Evolutionary conservation across 1,140 invertebrate species (phyloP).

Genomic region (Aethina tumida): DNA sequence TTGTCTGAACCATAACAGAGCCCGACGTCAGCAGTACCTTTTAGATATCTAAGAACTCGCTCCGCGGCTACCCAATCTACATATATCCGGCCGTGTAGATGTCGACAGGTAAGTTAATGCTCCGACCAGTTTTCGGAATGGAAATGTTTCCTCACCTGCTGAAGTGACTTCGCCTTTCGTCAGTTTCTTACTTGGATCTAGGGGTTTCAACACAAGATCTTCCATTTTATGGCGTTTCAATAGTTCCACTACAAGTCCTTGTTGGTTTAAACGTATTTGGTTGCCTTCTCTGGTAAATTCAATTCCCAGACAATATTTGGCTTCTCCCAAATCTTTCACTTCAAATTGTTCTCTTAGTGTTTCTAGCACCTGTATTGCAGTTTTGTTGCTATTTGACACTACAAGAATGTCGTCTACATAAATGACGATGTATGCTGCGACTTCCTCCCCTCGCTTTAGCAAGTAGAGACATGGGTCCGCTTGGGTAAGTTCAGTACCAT

Average conservation of each 20-base stretch:
- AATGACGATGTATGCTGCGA: no score
- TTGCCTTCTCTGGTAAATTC: background rate
- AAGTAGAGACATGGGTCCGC: background rate
- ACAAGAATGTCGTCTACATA: no score
- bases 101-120: conserved; percentile 15
- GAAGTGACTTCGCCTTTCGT: background rate
- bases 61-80: conserved; percentile 10
- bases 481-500: conserved; percentile 4
- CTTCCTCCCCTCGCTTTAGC: background rate
- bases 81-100: conserved; percentile 16
- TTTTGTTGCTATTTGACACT: no score
- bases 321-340: no score
- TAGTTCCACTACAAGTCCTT: background rate
- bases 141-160: conserved; percentile 2
- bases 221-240: background rate
- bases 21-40: conserved; percentile 12
- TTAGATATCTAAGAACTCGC: conserved; percentile 15
- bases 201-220: background rate
- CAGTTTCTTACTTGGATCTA: conserved; percentile 2
- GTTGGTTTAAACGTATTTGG: background rate
- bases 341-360: no score
- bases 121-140: conserved; percentile 17
- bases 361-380: background rate
- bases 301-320: no score
- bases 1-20: conserved; percentile 1